These are phyloP conservation scores for Lycia hirtaria DNA, from an alignment of 2,888 invertebrate genomes.

Conservation along the genomic window DNA sequence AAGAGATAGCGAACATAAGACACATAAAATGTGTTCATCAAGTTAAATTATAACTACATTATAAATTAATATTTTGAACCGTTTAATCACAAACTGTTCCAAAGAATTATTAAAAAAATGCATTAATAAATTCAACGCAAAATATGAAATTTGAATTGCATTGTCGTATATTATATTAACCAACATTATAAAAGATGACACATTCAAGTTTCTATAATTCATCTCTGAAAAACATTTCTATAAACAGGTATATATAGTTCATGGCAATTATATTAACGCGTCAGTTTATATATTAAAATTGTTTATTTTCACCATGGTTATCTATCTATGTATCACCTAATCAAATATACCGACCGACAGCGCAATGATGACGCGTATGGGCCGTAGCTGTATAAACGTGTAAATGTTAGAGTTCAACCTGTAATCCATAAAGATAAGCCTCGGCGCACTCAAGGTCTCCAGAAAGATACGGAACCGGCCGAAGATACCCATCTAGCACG, in stretches of 20 bases:
- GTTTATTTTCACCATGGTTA: no score
- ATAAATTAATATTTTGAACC: constrained; percentile 3
- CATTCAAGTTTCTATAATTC: not conserved
- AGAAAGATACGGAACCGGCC: constrained; percentile 11
- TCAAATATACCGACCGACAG: no score
- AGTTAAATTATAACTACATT: not conserved
- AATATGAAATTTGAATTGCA: constrained; percentile 5
- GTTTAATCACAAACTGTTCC: constrained; percentile 22
- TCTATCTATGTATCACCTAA: no score
- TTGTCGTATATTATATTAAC: constrained; percentile 1
- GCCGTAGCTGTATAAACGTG: not conserved
- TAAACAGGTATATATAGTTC: not conserved
- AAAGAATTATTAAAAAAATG: constrained; percentile 7
- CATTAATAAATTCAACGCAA: constrained; percentile 11
- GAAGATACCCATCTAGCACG: constrained; percentile 28
- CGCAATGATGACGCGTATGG: no score
- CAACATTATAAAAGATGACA: not conserved
- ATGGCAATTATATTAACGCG: no score
- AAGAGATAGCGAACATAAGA: no score
- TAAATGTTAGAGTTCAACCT: constrained; percentile 24
- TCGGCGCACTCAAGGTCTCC: not conserved
- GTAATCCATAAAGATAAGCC: constrained; percentile 24
- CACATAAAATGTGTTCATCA: not conserved
- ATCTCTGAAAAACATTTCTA: not conserved
- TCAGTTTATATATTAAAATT: no score